A percentile compares a stretch with the other conserved stretches of the same genome.
These are phyloP conservation scores for Centroberyx gerrardi DNA, from an alignment of 2,797 vertebrate species.

Conservation along the genomic window DNA sequence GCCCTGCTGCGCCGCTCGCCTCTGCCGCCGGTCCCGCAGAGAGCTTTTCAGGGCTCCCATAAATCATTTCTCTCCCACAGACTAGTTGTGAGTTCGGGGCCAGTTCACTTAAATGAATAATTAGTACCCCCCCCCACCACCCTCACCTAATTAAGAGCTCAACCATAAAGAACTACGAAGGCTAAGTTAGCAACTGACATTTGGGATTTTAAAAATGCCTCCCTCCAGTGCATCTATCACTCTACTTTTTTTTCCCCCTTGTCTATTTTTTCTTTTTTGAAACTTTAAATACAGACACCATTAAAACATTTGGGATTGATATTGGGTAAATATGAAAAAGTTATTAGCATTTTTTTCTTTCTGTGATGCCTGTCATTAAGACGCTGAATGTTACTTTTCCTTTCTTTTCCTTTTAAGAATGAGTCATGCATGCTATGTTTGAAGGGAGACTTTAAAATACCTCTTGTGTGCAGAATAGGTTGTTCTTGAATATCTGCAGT, in stretches of 20 bases:
- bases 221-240: not conserved
- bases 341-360: constrained; percentile 15
- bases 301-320: constrained; percentile 22
- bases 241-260: not conserved
- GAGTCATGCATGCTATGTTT: not conserved
- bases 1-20: constrained; percentile 20
- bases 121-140: constrained; percentile 53
- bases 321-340: not conserved
- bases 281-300: constrained; percentile 23
- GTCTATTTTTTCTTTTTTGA: not conserved
- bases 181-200: constrained; percentile 34
- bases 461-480: constrained; percentile 49
- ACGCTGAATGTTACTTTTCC: constrained; percentile 8
- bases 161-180: constrained; percentile 49
- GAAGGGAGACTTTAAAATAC: constrained; percentile 10
- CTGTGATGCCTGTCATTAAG: constrained; percentile 5
- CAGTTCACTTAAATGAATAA: constrained; percentile 80
- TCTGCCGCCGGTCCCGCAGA: constrained; percentile 25
- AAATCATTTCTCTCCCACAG: constrained; percentile 71
- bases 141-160: constrained; percentile 75
- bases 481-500: constrained; percentile 31
- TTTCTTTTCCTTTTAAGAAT: not conserved
- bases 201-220: constrained; percentile 34
- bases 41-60: constrained; percentile 61
- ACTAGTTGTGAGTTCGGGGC: constrained; percentile 54